These are phyloP conservation scores for Pharmacophagus antenor DNA, from an alignment of 2,888 invertebrate species.

Conservation along the genomic window DNA sequence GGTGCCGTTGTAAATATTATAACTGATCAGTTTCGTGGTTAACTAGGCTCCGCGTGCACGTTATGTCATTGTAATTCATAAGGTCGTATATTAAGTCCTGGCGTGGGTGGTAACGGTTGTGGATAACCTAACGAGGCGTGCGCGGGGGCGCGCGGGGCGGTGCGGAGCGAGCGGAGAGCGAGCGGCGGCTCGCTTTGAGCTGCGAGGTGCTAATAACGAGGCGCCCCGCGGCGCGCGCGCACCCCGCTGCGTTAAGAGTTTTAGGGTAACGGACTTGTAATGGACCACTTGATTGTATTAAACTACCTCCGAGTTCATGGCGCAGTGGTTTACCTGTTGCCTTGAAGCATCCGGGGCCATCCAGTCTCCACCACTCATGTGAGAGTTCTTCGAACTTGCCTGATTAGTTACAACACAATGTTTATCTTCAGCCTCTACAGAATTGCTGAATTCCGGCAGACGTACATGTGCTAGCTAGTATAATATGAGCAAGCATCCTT, in stretches of 20 bases:
- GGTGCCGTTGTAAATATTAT: slow-evolving; percentile 8
- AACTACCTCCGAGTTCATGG: too few relatives aligned
- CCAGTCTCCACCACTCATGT: too few relatives aligned
- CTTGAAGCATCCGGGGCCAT: too few relatives aligned
- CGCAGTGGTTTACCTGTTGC: too few relatives aligned
- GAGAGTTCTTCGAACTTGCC: too few relatives aligned
- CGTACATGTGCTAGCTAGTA: too few relatives aligned
- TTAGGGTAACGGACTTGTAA: slow-evolving; percentile 38
- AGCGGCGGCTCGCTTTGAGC: slow-evolving; percentile 61
- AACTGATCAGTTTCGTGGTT: slow-evolving; percentile 12
- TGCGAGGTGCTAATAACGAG: slow-evolving; percentile 78
- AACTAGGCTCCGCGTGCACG: slow-evolving; percentile 23
- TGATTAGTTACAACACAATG: too few relatives aligned
- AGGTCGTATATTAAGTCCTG: slow-evolving; percentile 26
- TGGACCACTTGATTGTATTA: slow-evolving; percentile 8
- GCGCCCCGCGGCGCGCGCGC: slow-evolving; percentile 65
- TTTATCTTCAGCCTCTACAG: too few relatives aligned
- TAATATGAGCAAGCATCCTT: too few relatives aligned
- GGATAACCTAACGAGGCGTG: slow-evolving; percentile 33
- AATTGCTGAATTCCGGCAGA: too few relatives aligned
- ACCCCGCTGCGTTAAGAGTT: slow-evolving; percentile 67
- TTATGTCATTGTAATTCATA: slow-evolving; percentile 19
- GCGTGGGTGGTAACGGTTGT: slow-evolving; percentile 20
- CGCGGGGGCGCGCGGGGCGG: slow-evolving; percentile 29
- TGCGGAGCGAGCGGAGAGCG: slow-evolving; percentile 28